Evolutionary conservation across 2,888 invertebrate species (phyloP).

Genomic region (Nemurella pictetii): DNA sequence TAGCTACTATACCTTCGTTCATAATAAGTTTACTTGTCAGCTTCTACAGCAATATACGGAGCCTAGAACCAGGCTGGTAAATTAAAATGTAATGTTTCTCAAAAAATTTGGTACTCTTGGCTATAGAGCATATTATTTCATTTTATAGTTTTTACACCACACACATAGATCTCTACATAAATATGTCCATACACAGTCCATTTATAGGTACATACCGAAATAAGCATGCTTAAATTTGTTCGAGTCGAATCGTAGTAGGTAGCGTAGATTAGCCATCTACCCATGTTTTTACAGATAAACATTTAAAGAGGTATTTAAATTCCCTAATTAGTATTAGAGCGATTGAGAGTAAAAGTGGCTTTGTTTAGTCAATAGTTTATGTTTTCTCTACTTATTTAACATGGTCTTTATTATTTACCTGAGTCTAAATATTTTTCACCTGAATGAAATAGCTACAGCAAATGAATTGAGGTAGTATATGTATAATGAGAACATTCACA

Average conservation of each 20-base stretch:
- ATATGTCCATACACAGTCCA: neutral
- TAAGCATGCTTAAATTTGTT: neutral
- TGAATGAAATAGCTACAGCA: constrained; percentile 3
- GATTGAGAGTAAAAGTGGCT: constrained; percentile 11
- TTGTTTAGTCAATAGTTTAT: neutral
- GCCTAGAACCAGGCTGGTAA: neutral
- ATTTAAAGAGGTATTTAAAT: neutral
- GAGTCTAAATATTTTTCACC: neutral
- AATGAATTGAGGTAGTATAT: constrained; percentile 12
- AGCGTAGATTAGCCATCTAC: neutral
- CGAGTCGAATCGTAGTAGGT: neutral
- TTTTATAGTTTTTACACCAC: neutral
- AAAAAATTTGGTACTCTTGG: neutral
- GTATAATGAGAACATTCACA: neutral
- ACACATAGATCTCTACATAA: neutral
- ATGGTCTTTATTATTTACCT: constrained; percentile 5
- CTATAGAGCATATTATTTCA: neutral
- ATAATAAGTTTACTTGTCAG: too few relatives aligned
- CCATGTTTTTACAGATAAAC: neutral
- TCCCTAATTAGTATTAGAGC: neutral
- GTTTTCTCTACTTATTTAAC: neutral
- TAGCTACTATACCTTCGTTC: too few relatives aligned
- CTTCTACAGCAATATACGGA: neutral
- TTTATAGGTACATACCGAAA: neutral
- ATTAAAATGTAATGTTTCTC: neutral